Base-by-base conservation (phyloP, 2,113 vertebrate species). In the Triplophysa tibetana region DNA sequence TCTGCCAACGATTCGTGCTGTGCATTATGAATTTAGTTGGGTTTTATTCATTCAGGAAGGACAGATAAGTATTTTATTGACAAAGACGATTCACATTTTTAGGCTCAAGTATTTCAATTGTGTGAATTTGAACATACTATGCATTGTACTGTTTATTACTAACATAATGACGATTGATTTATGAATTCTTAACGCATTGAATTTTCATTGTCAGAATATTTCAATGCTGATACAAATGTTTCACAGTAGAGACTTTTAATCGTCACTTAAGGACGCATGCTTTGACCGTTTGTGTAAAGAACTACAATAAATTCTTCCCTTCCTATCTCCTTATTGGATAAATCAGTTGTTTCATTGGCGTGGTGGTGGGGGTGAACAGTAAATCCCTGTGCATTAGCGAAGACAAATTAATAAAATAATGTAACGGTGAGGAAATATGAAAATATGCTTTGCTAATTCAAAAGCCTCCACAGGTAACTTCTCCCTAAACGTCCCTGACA, bases 401-500 rank as follows among this genome's bases (percentile, higher is more conserved):
- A 72, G 58, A 79, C 77, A 63, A 79, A 85, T 82, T 54, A 80
- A 82, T 84, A 66, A 66, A 85, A 82, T 82, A 82, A 79, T 80
- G 67, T 63, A 82, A 70, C 24, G 1, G 52, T 79, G 83, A 81
- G 65, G 38, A 84, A 84, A 84, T 75, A 70, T 81, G 68, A 50
- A 82, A 79, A 82, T 79, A 79, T 79, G 75, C 70, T 75, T 52
- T 33, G 45, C 43, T 29, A 70, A 84, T 84, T 72, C 16, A 79
- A 84, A 76, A 33, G 26, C 66, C 72, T 60, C 70, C 65, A 70
- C 58, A 29, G 70, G 66, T 63, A 58, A 62, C 80, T 17, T 79
- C 14, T 38, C 77, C 77, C 58, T 58, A 77, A 80, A 79, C 48
- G 83, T 62, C 72, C 66, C 72, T 52, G 54, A 68, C 43, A 70